Evolutionary conservation across 1,140 invertebrate species (phyloP).

Genomic region (Stenopsyche tienmushanensis): DNA sequence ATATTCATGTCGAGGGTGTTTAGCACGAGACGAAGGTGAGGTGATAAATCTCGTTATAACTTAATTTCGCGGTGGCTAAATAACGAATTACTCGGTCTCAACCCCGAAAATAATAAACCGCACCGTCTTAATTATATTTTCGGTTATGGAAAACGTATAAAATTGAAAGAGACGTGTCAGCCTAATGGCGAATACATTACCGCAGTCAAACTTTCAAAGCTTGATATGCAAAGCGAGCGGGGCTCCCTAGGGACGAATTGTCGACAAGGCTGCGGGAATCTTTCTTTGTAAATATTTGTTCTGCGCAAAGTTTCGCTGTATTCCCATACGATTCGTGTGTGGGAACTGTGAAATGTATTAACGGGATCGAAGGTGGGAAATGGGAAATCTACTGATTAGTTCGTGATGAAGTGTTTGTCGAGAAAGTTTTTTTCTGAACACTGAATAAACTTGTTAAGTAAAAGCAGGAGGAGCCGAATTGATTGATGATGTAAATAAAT

Average conservation of each 20-base stretch:
- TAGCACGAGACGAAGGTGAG: not conserved
- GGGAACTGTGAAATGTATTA: no score
- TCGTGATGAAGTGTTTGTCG: no score
- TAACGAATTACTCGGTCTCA: slow-evolving; percentile 7
- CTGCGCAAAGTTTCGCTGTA: no score
- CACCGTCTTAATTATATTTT: not conserved
- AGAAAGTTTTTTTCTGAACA: no score
- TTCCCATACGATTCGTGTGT: no score
- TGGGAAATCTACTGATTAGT: no score
- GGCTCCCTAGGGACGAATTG: not conserved
- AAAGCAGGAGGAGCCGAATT: no score
- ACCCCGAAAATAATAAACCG: not conserved
- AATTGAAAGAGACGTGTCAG: slow-evolving; percentile 3
- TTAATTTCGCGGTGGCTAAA: not conserved
- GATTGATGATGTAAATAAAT: no score
- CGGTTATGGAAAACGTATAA: not conserved
- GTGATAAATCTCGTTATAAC: not conserved
- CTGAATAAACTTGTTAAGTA: no score
- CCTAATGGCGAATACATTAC: not conserved
- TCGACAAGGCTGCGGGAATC: not conserved
- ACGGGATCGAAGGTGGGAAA: no score
- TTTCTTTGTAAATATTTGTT: no score
- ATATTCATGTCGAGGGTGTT: no score
- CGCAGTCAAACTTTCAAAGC: not conserved
- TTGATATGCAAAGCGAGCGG: not conserved